Evolutionary conservation across 2,888 invertebrate species (phyloP), one percentile per base, ranked within the genome.

Genomic region (Pterostichus madidus): DNA sequence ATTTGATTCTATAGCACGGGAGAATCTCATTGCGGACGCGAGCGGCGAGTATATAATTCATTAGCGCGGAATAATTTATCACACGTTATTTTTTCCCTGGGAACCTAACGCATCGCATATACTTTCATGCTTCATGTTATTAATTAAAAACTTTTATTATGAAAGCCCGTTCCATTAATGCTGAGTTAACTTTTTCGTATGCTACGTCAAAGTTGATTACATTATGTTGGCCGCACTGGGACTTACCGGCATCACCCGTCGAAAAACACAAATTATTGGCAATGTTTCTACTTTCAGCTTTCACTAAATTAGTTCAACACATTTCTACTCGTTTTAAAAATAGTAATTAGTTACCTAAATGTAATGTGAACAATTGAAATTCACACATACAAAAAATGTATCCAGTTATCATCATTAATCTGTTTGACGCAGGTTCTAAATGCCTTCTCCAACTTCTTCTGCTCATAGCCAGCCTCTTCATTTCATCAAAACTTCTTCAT

Each of bases 101-200:
- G 59, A 17, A 31, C n/a, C 39, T 11, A 44, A 73, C 24, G 73
- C 24, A 73, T 39, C 73, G 73, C 31, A 32, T 53, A 75, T 75
- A 75, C 49, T 75, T 75, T 53, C 79, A 13, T 64, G 49, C 52
- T 64, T 61, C 56, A 71, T 44, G 80, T 53, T 80, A 80, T 80
- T 80, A 80, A 80, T 80, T 80, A 73, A 73, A 80, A 80, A 80
- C 73, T 80, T 80, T 80, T 75, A 75, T 81, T 59, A 81, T 81
- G 73, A 81, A 75, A 59, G 52, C 31, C 44, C 75, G 81, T 73
- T 81, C 75, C 75, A 81, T 81, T 81, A 81, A 61, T 61, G 46
- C 15, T 64, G 61, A 68, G 81, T 75, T 81, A 81, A 75, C 81
- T 81, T 81, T 80, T 81, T 61, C 80, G 39, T 49, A 5, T 59